phyloP scores from a whole-genome alignment of 2,888 invertebrate species.

The Pseudococcus longispinus region DNA sequence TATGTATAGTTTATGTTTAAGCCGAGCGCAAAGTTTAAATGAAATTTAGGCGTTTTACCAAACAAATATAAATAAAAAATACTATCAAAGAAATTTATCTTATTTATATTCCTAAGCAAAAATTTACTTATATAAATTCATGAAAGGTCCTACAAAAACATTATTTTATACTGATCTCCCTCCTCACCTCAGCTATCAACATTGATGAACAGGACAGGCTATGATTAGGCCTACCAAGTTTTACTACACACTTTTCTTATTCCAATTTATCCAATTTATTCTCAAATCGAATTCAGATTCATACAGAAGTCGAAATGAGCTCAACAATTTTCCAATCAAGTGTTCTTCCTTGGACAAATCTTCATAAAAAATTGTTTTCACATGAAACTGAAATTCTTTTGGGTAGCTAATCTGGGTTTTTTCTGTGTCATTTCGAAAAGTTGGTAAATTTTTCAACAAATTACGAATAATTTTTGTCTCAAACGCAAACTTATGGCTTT shows the following conservation, averaged over 20 bases:
- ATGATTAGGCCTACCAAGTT: background rate
- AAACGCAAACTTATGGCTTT: no score
- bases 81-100: constrained; percentile 21
- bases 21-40: constrained; percentile 31
- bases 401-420: no score
- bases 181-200: background rate
- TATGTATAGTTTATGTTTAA: constrained; percentile 10
- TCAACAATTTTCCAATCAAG: no score
- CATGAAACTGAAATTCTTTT: background rate
- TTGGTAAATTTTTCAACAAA: no score
- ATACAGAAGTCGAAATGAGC: no score
- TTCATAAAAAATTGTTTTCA: background rate
- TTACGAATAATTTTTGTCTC: no score
- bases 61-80: constrained; percentile 32
- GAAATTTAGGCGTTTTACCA: constrained; percentile 13
- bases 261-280: no score
- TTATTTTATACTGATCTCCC: background rate
- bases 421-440: no score
- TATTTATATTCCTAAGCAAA: background rate
- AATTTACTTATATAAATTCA: background rate
- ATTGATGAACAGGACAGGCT: background rate
- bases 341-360: no score
- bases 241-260: background rate
- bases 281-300: no score
- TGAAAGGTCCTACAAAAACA: background rate